Base-by-base conservation (phyloP, 2,797 vertebrate species). In the Rhinophrynus dorsalis region DNA sequence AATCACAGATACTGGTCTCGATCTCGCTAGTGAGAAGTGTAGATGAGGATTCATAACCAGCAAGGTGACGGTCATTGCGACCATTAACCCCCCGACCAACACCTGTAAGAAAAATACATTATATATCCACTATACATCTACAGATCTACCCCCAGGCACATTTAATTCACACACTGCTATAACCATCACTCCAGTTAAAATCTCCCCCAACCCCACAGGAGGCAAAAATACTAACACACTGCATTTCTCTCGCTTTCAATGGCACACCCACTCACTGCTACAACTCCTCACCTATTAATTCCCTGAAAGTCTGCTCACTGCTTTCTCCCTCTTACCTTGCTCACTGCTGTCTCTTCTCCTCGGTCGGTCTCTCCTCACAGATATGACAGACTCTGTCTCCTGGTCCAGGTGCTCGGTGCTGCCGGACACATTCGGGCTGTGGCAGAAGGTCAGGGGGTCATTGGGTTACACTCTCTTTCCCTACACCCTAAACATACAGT, bases 1-100 rank as follows among this genome's bases (percentile, higher is more conserved):
- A 94, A 1, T 93, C 95, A 78, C 95, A 91, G 81, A 94, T 95
- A 74, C 94, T 95, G 17, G 94, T 95, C 66, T 97, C 95, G 51
- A 96, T 83, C 78, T 97, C 95, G 20, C 95, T 97, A 85, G 94
- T 97, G 87, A 97, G 91, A 55, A 95, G 88, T 0, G 94, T 97
- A 33, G 93, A 96, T 42, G 94, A 92, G 63, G 94, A 96, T 85
- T 96, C 95, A 0, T 96, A 97, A 0, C 94, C 95, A 0, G 94
- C 92, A 66, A 96, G 83, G 81, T 96, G 95, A 62, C 94, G 91
- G 74, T 96, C 94, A 71, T 93, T 76, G 8, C 93, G 88, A 2
- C 93, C 95, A 0, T 93, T 91, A 35, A 93, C 77, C 8, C 92
- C 12, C 6, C 68, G 50, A 1, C 11, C 42, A 33, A 55, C 17